Base-by-base conservation (phyloP, 2,113 vertebrate genomes). In the Platycercus adscitus region DNA sequence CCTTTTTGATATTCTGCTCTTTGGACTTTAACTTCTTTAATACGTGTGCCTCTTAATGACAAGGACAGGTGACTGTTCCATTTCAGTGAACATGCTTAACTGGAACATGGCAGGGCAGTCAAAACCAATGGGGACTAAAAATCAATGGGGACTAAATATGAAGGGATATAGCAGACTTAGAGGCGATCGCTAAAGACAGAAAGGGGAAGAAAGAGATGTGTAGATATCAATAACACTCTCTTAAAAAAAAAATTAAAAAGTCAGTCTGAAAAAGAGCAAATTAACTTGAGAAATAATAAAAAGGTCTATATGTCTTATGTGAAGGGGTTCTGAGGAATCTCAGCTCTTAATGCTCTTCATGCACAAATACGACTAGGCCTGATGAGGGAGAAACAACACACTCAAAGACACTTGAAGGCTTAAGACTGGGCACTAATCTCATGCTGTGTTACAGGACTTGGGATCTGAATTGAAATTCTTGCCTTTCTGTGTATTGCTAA, bases 21-120 rank as follows among this genome's bases (percentile, higher is more conserved):
- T 86, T 91, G 88, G 88, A 95, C 81, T 97, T 97, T 92, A 97
- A 94, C 82, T 91, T 95, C 56, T 82, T 91, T 95, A 89, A 91
- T 71, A 82, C n/a, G 39, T 16, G 15, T 93, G 53, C 16, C 37
- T 93, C 76, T 96, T 94, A 95, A 86, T 21, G 41, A 94, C 79
- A 97, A 97, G 79, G 86, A 95, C 76, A 96, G 69, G 85, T 73
- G 70, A 92, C 70, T 91, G 29, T 78, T 97, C 77, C 89, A 52
- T 93, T 95, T 95, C 95, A 86, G 46, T 72, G 83, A 93, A 72
- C 31, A 65, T 43, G 39, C 23, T 91, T 93, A 92, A 88, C 47
- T 75, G 13, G 12, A 90, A 96, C 26, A 60, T 39, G 39, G 26
- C 19, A 87, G 44, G 11, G 26, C 21, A 90, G 35, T 52, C 61